Base-by-base conservation (phyloP, 2,888 invertebrate species). In the Netelia fuscicornis region DNA sequence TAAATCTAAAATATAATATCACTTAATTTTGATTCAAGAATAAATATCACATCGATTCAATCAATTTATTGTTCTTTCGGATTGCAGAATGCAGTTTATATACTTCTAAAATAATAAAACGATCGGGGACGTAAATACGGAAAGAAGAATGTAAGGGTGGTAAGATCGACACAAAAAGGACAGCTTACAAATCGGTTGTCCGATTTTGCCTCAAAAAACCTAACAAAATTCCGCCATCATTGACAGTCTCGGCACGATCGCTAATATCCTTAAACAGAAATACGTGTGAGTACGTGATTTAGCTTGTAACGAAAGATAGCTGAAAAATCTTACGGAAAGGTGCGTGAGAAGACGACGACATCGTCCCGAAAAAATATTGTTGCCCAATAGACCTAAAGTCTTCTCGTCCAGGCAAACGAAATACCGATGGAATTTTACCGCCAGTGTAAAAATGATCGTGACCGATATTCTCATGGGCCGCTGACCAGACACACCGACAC, bases 401-500 rank as follows among this genome's bases (percentile, higher is more conserved):
- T n/a, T n/a, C 25, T 20, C 17, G 37, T 13, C 30, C 30, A 20
- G 58, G 48, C 8, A 11, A 58, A 77, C 48, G 60, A 2, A 58
- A 54, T 1, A 65, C 58, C 58, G 23, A 23, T 54, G 13, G 56
- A 58, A 67, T 52, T 76, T 76, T 30, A 30, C 25, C 17, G 68
- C 42, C 52, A 17, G 11, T 44, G 67, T 37, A 70, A 70, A 65
- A 54, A 52, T 70, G 62, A 37, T 70, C 25, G 10, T 52, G 62
- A 78, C 48, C 78, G 48, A 78, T 70, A 70, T 78, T 37, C 78
- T 25, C 17, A 60, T 77, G 48, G 68, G n/a, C 60, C 48, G 58
- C 58, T 44, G 76, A 67, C 76, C 78, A 52, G 13, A 25, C 30
- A 44, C 48, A 62, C 58, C 48, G 17, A 60, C 78, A 70, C 70